Percentiles rank a stretch among this genome's conserved stretches.
Evolutionary conservation across 2,888 invertebrate species (phyloP).

Genomic region (Plusia festucae): DNA sequence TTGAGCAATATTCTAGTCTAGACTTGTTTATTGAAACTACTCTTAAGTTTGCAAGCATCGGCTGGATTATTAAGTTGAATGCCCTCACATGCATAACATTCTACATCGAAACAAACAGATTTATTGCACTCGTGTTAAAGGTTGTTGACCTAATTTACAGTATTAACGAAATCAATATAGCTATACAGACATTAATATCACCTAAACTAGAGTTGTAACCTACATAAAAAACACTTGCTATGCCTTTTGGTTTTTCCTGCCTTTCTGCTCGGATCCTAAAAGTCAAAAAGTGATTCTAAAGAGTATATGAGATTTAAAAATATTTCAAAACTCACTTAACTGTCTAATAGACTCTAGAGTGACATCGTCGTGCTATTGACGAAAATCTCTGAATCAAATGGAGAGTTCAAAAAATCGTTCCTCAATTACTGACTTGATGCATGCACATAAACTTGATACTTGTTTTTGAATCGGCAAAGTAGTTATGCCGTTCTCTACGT

Average conservation of each 20-base stretch:
- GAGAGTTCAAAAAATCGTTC: neutral
- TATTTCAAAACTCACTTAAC: too few species aligned
- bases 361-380: too few species aligned
- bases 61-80: neutral
- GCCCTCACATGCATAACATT: neutral
- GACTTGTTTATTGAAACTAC: constrained; percentile 1
- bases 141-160: neutral
- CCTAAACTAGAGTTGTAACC: too few species aligned
- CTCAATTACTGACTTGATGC: constrained; percentile 22
- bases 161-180: too few species aligned
- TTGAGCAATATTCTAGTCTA: neutral
- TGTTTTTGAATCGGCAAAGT: constrained; percentile 49
- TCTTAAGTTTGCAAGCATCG: neutral
- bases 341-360: too few species aligned
- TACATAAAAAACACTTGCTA: too few species aligned
- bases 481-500: constrained; percentile 63
- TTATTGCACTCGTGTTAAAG: neutral
- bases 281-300: too few species aligned
- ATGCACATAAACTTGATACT: constrained; percentile 32
- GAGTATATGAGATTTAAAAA: too few species aligned
- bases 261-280: too few species aligned
- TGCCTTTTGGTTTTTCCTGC: too few species aligned
- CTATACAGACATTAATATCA: neutral
- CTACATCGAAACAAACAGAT: neutral
- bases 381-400: too few species aligned